Evolutionary conservation across 2,113 vertebrate species (phyloP), one percentile per base, ranked within the genome.

Genomic region (Meleagris gallopavo): DNA sequence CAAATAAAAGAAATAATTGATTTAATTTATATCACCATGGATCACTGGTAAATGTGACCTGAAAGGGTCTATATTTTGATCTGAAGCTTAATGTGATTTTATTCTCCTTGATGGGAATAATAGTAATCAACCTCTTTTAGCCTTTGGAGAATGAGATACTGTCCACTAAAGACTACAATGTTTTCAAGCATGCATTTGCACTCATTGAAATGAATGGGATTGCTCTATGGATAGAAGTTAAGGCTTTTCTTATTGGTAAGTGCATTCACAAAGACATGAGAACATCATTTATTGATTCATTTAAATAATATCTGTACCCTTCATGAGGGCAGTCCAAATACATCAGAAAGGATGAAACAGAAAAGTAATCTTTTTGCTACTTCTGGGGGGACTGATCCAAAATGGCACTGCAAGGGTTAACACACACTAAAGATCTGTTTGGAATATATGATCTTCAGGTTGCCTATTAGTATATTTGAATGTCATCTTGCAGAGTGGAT

Each of bases 41-140:
- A 61, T 95, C 82, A 48, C 19, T 81, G 57, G 52, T 67, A 83
- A 88, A 94, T 88, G 69, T 94, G 75, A 93, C 76, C 43, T 81
- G 65, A 64, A 61, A 95, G 46, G 27, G 60, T 77, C 64, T 80
- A 1, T 73, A 73, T 66, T 95, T 92, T 89, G 45, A 24, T 77
- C 55, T 71, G 50, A 79, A 85, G 25, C 17, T 90, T 50, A 72
- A 2, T 64, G 32, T 85, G 55, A 70, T 87, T 60, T 91, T 89
- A 38, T 21, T 91, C 13, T 29, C 6, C 66, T 94, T 87, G n/a
- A 85, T 91, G 10, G 74, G 13, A 40, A 30, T 65, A 64, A 57
- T 60, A 48, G 6, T 50, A 30, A 81, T 91, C 32, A 83, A 52
- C 3, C 2, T 30, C 41, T 77, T 40, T 22, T 58, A 76, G 58